Percentiles rank a stretch among this genome's conserved stretches.
Conservation (phyloP, 2,113 vertebrate genomes). For the Tragelaphus buxtoni region DNA sequence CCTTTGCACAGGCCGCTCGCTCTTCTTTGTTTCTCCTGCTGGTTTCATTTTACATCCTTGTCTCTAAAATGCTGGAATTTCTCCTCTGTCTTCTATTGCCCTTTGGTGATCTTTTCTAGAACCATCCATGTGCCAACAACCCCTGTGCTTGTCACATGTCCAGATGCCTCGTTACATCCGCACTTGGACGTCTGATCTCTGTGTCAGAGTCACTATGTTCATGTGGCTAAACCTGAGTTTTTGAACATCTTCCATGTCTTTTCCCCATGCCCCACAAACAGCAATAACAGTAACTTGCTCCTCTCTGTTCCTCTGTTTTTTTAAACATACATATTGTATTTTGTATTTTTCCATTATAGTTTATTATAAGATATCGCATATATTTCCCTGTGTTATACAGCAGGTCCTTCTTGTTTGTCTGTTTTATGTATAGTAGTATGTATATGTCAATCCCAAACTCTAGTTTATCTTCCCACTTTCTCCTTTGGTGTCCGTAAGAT, state of each 20-base stretch:
- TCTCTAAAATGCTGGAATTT: not conserved
- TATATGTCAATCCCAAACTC: not conserved
- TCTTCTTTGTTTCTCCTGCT: not conserved
- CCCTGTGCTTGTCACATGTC: fast-evolving
- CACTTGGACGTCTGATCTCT: not conserved
- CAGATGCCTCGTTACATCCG: not conserved
- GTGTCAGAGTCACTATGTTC: not conserved
- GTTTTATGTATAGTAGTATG: not conserved
- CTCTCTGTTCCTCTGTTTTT: not conserved
- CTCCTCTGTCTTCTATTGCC: not conserved
- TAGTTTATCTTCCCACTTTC: not conserved
- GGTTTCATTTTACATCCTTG: not conserved
- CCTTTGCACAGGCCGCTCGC: too few species aligned
- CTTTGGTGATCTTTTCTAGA: not conserved
- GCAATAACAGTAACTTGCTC: not conserved
- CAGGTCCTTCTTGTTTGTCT: not conserved
- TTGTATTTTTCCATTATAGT: not conserved
- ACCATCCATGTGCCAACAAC: fast-evolving
- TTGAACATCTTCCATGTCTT: not conserved
- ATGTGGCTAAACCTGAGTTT: not conserved
- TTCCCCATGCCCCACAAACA: not conserved
- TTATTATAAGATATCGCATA: not conserved
- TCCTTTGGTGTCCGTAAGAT: not conserved
- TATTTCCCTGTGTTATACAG: not conserved
- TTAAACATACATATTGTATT: not conserved